A percentile compares a stretch with the other conserved stretches of the same genome.
phyloP scores from a whole-genome alignment of 2,888 invertebrate species.

The Thysanoteuthis rhombus region DNA sequence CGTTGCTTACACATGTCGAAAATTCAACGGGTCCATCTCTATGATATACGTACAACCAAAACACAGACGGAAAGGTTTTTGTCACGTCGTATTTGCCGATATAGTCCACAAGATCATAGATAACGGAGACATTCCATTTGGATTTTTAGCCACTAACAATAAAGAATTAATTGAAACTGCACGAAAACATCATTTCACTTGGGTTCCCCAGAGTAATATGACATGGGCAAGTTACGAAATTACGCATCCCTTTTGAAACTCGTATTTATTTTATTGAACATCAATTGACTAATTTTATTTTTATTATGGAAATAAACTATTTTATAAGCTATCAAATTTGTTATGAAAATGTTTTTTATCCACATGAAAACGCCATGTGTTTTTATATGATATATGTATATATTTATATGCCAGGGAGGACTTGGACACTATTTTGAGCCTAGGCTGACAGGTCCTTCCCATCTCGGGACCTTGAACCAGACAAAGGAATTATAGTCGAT shows the following conservation, averaged over 20 bases:
- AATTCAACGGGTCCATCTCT: constrained; percentile 60
- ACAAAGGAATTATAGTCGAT: too few species aligned
- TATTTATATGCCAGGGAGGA: too few species aligned
- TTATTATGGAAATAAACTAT: not conserved
- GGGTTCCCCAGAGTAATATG: constrained; percentile 60
- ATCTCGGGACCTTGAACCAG: too few species aligned
- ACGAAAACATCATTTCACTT: constrained; percentile 55
- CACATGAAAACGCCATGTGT: too few species aligned
- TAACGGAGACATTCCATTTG: constrained; percentile 54
- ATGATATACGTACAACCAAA: constrained; percentile 57
- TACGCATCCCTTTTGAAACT: not conserved
- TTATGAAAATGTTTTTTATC: not conserved
- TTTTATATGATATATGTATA: too few species aligned
- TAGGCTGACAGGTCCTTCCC: too few species aligned
- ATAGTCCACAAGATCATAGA: constrained; percentile 49
- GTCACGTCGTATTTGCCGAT: constrained; percentile 53
- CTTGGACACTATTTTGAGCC: too few species aligned
- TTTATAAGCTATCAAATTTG: not conserved
- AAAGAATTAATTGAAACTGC: constrained; percentile 49
- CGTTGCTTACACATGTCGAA: constrained; percentile 59
- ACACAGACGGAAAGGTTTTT: constrained; percentile 50
- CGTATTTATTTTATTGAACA: not conserved
- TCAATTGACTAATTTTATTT: not conserved
- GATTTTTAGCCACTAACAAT: constrained; percentile 55
- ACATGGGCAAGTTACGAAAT: constrained; percentile 52